phyloP scores from a whole-genome alignment of 2,113 vertebrate genomes.

The Atractosteus spatula region DNA sequence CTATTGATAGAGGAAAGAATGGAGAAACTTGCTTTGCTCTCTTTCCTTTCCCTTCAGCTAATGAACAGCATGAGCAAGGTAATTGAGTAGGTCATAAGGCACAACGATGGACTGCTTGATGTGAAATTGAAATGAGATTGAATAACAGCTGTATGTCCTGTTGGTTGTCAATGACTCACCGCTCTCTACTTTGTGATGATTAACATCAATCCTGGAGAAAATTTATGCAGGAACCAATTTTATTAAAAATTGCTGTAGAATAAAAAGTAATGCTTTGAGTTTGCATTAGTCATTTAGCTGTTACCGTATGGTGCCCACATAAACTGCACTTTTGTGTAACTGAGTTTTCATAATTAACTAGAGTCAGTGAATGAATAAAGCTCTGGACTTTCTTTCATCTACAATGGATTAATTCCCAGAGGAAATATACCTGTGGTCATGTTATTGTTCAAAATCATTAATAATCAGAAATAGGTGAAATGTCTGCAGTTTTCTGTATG shows the following conservation, averaged over 20 bases:
- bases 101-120: background rate
- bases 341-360: background rate
- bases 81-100: too few species aligned
- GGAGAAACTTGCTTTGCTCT: too few species aligned
- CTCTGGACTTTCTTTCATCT: background rate
- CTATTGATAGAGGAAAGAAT: too few species aligned
- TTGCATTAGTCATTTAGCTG: constrained; percentile 3
- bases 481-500: too few species aligned
- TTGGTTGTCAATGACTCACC: constrained; percentile 1
- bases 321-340: background rate
- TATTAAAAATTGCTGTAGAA: background rate
- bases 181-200: constrained; percentile 1
- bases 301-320: background rate
- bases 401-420: background rate
- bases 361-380: constrained; percentile 4
- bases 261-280: background rate
- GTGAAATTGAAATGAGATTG: constrained; percentile 15
- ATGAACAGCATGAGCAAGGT: too few species aligned
- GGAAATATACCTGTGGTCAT: background rate
- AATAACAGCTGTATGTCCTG: constrained; percentile 8
- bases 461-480: too few species aligned
- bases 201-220: constrained; percentile 10
- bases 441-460: background rate
- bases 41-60: too few species aligned
- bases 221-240: background rate